These are phyloP conservation scores for Drosophila bipectinata DNA, from an alignment of 1,140 invertebrate species.

Conservation along the genomic window DNA sequence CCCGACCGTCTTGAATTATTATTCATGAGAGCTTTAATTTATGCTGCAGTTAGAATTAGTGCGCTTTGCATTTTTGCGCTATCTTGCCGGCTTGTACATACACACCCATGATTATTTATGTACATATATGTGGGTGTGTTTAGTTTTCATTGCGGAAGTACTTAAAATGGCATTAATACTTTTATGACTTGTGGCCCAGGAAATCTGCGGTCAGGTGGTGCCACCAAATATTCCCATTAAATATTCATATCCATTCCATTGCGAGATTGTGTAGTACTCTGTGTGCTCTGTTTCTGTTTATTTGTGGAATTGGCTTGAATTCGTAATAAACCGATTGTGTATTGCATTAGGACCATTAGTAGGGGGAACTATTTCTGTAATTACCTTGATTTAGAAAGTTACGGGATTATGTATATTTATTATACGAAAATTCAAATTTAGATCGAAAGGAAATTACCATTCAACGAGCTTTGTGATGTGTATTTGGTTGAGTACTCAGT, in stretches of 20 bases:
- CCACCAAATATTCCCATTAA: constrained; percentile 61
- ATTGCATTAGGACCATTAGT: constrained; percentile 24
- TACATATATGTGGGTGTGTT: constrained; percentile 26
- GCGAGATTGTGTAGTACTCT: constrained; percentile 3
- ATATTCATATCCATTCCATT: constrained; percentile 63
- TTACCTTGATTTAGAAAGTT: background rate
- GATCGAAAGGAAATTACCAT: background rate
- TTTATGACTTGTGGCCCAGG: constrained; percentile 77
- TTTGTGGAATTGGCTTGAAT: constrained; percentile 47
- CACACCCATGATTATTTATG: constrained; percentile 11
- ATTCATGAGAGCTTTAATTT: constrained; percentile 81
- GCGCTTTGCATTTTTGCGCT: constrained; percentile 73
- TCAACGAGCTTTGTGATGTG: background rate
- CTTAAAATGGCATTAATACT: constrained; percentile 80
- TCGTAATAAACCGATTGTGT: constrained; percentile 38
- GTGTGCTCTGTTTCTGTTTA: constrained; percentile 10
- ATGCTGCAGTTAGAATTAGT: constrained; percentile 81
- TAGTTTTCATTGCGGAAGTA: constrained; percentile 77
- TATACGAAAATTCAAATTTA: background rate
- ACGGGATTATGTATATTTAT: background rate
- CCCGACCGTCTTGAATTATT: constrained; percentile 76
- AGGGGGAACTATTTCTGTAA: constrained; percentile 1
- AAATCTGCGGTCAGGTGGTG: constrained; percentile 74
- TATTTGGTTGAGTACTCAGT: too few species aligned
- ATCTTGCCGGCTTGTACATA: constrained; percentile 24